A percentile compares a stretch with the other conserved stretches of the same genome.
These are phyloP conservation scores for Matsumyia berberina DNA, from an alignment of 2,888 invertebrate species.

Conservation along the genomic window DNA sequence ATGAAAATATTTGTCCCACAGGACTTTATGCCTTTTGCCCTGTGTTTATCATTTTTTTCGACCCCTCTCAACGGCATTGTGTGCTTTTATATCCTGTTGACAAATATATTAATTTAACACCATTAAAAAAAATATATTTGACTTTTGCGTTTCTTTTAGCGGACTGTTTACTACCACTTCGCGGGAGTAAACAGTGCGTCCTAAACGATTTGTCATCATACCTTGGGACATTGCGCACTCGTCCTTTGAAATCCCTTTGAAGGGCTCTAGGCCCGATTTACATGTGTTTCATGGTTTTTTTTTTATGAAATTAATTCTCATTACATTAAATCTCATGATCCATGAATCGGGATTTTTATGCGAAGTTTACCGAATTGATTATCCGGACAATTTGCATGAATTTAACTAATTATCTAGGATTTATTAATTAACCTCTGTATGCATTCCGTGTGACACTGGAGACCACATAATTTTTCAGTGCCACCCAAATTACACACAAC, in stretches of 20 bases:
- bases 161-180: slow-evolving; percentile 55
- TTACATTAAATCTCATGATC: slow-evolving; percentile 50
- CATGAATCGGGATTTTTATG: slow-evolving; percentile 13
- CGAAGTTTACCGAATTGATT: slow-evolving; percentile 59
- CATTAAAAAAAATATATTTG: slow-evolving; percentile 69
- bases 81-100: slow-evolving; percentile 51
- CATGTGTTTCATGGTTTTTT: slow-evolving; percentile 49
- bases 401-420: slow-evolving; percentile 59
- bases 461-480: slow-evolving; percentile 54
- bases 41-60: slow-evolving; percentile 33
- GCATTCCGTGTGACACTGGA: slow-evolving; percentile 29
- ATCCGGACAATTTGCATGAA: slow-evolving; percentile 52
- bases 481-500: slow-evolving; percentile 57
- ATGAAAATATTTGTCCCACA: slow-evolving; percentile 62
- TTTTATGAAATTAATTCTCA: slow-evolving; percentile 51
- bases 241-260: slow-evolving; percentile 24
- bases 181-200: slow-evolving; percentile 34
- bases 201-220: slow-evolving; percentile 59
- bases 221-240: background rate
- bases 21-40: slow-evolving; percentile 28
- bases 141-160: slow-evolving; percentile 67
- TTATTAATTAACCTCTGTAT: slow-evolving; percentile 67
- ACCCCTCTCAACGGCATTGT: slow-evolving; percentile 39
- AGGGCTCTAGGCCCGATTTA: slow-evolving; percentile 12
- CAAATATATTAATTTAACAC: slow-evolving; percentile 65